Evolutionary conservation across 1,140 invertebrate species (phyloP).

Genomic region (Polypedilum pembai): DNA sequence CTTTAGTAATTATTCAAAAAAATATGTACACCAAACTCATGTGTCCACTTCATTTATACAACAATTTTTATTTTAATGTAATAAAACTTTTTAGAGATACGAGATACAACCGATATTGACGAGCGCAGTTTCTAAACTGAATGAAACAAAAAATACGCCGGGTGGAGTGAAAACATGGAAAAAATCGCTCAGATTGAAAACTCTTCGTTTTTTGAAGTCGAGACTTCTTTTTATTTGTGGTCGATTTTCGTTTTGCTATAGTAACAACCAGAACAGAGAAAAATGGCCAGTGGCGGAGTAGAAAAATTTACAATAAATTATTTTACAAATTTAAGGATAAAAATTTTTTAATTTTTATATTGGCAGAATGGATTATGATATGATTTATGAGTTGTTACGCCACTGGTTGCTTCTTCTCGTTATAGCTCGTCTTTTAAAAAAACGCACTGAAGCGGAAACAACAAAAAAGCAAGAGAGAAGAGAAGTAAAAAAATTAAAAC

Average conservation of each 20-base stretch:
- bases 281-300: too few relatives aligned
- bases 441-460: constrained; percentile 12
- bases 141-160: not conserved
- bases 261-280: not conserved
- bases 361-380: not conserved
- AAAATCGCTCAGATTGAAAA: constrained; percentile 20
- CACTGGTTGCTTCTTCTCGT: constrained; percentile 11
- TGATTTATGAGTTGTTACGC: not conserved
- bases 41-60: not conserved
- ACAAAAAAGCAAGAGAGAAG: not conserved
- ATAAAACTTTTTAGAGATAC: not conserved
- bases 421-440: not conserved
- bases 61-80: too few relatives aligned
- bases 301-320: too few relatives aligned
- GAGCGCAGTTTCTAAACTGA: constrained; percentile 2
- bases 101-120: not conserved
- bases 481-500: not conserved
- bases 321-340: too few relatives aligned
- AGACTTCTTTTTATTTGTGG: constrained; percentile 23
- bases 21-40: constrained; percentile 18
- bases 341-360: not conserved
- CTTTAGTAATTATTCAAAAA: constrained; percentile 25
- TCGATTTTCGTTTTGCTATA: constrained; percentile 22
- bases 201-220: constrained; percentile 9
- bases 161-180: not conserved